These are phyloP conservation scores for Rhorus exstirpatorius DNA, from an alignment of 2,888 invertebrate species.

Conservation along the genomic window DNA sequence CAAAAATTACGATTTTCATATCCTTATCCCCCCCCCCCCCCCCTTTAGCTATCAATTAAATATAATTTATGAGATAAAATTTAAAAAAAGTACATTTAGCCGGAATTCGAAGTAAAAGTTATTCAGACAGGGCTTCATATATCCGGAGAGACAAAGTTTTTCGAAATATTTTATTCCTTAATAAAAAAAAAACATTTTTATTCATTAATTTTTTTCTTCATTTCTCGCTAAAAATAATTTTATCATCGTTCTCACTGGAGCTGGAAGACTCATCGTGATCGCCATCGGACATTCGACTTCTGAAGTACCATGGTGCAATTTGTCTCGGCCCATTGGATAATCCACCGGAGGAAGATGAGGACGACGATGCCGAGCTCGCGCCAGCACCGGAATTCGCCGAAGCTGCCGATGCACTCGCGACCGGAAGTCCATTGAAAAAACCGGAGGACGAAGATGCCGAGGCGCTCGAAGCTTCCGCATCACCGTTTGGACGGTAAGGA, in stretches of 20 bases:
- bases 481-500: slow-evolving; percentile 25
- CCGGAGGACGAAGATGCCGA: slow-evolving; percentile 69
- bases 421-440: slow-evolving; percentile 62
- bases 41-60: too few relatives aligned
- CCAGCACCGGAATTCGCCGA: slow-evolving; percentile 50
- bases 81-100: too few relatives aligned
- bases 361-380: slow-evolving; percentile 12
- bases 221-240: slow-evolving; percentile 2
- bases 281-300: slow-evolving; percentile 29
- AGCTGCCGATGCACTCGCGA: slow-evolving; percentile 59
- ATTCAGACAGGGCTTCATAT: too few relatives aligned
- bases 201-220: background rate
- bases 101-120: too few relatives aligned
- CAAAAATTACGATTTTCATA: too few relatives aligned
- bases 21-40: too few relatives aligned
- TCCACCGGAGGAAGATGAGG: slow-evolving; percentile 52
- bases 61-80: too few relatives aligned
- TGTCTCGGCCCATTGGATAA: slow-evolving; percentile 16
- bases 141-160: too few relatives aligned
- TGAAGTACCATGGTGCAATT: slow-evolving; percentile 54
- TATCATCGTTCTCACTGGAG: slow-evolving; percentile 17
- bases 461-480: slow-evolving; percentile 61
- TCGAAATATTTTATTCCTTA: background rate
- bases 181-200: background rate
- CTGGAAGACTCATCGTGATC: background rate